These are phyloP conservation scores for Echinarachnius parma DNA, from an alignment of 53 echinoderm and acorn worm species.

Conservation along the genomic window DNA sequence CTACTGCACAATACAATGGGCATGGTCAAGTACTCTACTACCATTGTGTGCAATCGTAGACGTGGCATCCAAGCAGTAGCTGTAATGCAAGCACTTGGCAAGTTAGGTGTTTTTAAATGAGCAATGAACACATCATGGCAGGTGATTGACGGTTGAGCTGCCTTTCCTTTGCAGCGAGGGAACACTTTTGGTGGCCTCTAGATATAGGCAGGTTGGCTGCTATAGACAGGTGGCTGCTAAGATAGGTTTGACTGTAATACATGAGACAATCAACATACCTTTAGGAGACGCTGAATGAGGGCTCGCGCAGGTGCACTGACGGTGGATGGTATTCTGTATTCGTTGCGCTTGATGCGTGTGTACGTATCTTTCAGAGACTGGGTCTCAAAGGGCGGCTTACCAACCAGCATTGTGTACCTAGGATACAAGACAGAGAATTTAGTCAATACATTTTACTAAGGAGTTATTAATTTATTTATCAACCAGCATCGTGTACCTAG, in stretches of 20 bases:
- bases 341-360: slow-evolving; percentile 79
- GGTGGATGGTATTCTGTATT: slow-evolving; percentile 86
- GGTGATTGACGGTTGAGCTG: too few species aligned
- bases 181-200: too few species aligned
- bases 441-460: too few species aligned
- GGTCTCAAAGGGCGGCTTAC: slow-evolving; percentile 97
- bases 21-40: too few species aligned
- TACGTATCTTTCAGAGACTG: slow-evolving; percentile 95
- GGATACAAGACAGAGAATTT: too few species aligned
- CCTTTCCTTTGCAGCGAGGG: too few species aligned
- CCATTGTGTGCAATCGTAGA: too few species aligned
- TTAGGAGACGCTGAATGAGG: slow-evolving; percentile 71
- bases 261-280: not conserved
- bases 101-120: too few species aligned
- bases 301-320: slow-evolving; percentile 61
- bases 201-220: not conserved
- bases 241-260: not conserved
- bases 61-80: too few species aligned
- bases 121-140: not conserved
- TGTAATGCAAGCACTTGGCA: too few species aligned
- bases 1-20: too few species aligned
- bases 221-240: not conserved
- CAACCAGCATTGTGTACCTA: slow-evolving; percentile 93
- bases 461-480: too few species aligned
- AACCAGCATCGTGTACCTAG: slow-evolving; percentile 94